These are phyloP conservation scores for Diplolepis rosae DNA, from an alignment of 2,888 invertebrate genomes.

Conservation along the genomic window DNA sequence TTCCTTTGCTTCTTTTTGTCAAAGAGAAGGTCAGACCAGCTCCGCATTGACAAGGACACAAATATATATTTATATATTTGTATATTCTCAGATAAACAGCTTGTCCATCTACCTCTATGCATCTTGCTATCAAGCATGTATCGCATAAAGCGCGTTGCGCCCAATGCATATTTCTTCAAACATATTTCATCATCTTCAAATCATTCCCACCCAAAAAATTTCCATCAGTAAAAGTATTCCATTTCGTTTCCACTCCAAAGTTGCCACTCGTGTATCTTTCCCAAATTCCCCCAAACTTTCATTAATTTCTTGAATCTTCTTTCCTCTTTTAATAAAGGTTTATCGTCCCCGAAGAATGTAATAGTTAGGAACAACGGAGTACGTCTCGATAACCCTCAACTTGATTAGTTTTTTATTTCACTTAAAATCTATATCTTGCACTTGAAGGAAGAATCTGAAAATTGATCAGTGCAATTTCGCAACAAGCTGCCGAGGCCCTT, in stretches of 20 bases:
- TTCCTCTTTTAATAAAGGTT: not conserved
- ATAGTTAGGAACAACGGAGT: not conserved
- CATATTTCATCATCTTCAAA: not conserved
- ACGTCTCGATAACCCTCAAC: not conserved
- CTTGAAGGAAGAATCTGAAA: not conserved
- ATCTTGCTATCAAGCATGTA: not conserved
- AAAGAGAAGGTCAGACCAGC: slow-evolving; percentile 10
- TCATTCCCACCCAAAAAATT: not conserved
- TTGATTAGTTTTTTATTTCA: not conserved
- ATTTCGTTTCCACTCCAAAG: not conserved
- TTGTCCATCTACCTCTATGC: not conserved
- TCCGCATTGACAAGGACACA: slow-evolving; percentile 41
- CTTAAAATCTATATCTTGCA: not conserved
- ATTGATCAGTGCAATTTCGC: slow-evolving; percentile 3
- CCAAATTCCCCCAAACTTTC: not conserved
- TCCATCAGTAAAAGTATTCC: not conserved
- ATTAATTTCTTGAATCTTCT: not conserved
- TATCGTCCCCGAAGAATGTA: not conserved
- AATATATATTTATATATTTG: slow-evolving; percentile 4
- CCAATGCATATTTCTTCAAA: not conserved
- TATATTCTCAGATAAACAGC: not conserved
- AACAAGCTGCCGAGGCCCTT: not conserved
- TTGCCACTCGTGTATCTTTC: not conserved
- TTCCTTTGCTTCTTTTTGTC: slow-evolving; percentile 4
- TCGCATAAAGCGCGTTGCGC: not conserved